These are phyloP conservation scores for Gasterosteus aculeatus DNA, from an alignment of 2,113 vertebrate genomes.

Conservation along the genomic window DNA sequence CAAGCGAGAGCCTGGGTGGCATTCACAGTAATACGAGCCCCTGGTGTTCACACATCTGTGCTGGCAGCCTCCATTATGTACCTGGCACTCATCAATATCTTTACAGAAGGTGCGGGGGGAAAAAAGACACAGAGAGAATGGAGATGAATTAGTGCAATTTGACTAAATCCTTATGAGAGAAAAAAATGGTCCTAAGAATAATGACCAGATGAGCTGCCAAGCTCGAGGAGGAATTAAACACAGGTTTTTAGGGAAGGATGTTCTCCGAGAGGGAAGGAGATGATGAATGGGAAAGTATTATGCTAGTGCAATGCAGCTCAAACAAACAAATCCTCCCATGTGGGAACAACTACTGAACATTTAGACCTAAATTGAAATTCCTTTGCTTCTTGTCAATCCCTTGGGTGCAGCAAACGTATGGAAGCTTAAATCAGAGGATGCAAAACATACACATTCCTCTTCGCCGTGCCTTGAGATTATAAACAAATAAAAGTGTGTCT, in stretches of 20 bases:
- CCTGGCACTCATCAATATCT: conserved; percentile 94
- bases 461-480: conserved; percentile 29
- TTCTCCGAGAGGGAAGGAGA: conserved; percentile 29
- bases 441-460: conserved; percentile 59
- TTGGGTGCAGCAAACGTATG: conserved; percentile 53
- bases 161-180: conserved; percentile 51
- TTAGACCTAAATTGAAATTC: conserved; percentile 74
- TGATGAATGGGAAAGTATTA: conserved; percentile 65
- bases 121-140: not conserved
- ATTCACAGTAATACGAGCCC: conserved; percentile 91
- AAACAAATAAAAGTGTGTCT: conserved; percentile 58
- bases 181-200: conserved; percentile 11
- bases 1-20: conserved; percentile 86
- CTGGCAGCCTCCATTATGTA: conserved; percentile 95
- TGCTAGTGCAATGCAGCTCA: conserved; percentile 48
- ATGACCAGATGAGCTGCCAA: conserved; percentile 37
- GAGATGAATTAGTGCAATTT: conserved; percentile 56
- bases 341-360: conserved; percentile 75
- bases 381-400: conserved; percentile 48
- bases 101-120: not conserved
- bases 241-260: conserved; percentile 47
- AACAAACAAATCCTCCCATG: conserved; percentile 66
- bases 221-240: conserved; percentile 25
- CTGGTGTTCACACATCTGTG: conserved; percentile 92
- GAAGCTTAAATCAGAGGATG: conserved; percentile 50